Percentiles rank a stretch among this genome's conserved stretches.
Conservation (phyloP, 2,797 vertebrate species). For the Spinibarbus caldwelli region DNA sequence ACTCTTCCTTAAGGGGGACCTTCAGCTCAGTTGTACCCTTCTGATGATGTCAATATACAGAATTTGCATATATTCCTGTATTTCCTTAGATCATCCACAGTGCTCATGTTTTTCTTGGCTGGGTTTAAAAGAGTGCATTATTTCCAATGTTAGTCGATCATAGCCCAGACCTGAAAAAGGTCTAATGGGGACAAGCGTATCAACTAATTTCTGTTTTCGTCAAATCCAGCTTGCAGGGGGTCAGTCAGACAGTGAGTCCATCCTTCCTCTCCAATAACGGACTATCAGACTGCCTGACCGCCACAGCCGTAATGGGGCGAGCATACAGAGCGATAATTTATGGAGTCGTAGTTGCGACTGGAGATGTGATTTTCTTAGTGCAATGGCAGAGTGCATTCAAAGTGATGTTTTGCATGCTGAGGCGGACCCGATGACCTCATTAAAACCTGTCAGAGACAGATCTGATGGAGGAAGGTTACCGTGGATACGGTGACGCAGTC, state of each 20-base stretch:
- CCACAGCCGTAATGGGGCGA: constrained; percentile 35
- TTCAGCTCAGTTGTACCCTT: background rate
- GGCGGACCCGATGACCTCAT: constrained; percentile 55
- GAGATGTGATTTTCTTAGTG: constrained; percentile 43
- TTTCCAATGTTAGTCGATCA: background rate
- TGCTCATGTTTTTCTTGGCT: background rate
- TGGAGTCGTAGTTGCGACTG: constrained; percentile 22
- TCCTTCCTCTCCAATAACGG: constrained; percentile 28
- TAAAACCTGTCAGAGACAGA: constrained; percentile 53
- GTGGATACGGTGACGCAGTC: constrained; percentile 51
- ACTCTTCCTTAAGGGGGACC: background rate
- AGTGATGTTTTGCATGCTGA: constrained; percentile 53
- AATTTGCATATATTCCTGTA: background rate
- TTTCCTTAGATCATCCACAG: background rate
- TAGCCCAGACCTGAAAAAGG: background rate
- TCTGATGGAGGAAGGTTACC: constrained; percentile 56
- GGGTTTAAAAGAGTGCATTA: background rate
- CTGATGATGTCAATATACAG: background rate
- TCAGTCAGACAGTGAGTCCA: constrained; percentile 26
- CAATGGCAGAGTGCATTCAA: constrained; percentile 29
- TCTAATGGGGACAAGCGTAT: constrained; percentile 24
- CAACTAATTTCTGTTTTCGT: constrained; percentile 25
- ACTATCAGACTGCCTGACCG: constrained; percentile 43
- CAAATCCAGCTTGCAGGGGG: constrained; percentile 4
- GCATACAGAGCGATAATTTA: constrained; percentile 47